Percentiles rank a stretch among this genome's conserved stretches.
Conservation (phyloP, 23 tunicate species). For the Trididemnum nubilum region DNA sequence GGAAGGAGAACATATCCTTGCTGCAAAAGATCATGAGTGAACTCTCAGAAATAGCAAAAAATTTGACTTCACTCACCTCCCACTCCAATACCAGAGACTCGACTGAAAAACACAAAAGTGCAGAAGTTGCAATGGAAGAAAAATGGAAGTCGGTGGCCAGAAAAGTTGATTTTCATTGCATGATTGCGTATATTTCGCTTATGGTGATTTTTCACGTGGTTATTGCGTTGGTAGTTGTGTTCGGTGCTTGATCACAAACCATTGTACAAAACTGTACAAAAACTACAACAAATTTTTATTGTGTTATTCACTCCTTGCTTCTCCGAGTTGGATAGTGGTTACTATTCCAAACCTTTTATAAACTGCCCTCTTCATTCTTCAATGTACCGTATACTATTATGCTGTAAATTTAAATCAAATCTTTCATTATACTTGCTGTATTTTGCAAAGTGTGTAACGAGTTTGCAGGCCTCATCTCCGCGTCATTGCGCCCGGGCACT, state of each 20-base stretch:
- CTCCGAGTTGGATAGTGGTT: too few species aligned
- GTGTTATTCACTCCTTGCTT: too few species aligned
- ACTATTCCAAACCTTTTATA: too few species aligned
- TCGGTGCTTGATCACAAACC: constrained; percentile 15
- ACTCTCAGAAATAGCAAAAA: neutral
- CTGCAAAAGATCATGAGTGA: neutral
- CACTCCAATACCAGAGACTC: constrained; percentile 20
- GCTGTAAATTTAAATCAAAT: neutral
- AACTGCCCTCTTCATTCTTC: too few species aligned
- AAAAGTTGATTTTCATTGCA: constrained; percentile 54
- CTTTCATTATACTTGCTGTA: neutral
- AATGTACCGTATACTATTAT: too few species aligned
- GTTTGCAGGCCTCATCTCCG: neutral
- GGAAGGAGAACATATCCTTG: neutral
- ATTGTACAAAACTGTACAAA: too few species aligned
- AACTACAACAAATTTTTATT: too few species aligned
- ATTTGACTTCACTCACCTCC: constrained; percentile 25
- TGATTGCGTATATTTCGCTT: constrained; percentile 42
- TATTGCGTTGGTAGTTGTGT: constrained; percentile 37
- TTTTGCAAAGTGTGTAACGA: neutral
- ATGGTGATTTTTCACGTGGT: constrained; percentile 58
- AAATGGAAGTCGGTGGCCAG: constrained; percentile 78
- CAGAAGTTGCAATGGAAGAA: constrained; percentile 46
- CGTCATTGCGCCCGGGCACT: neutral
- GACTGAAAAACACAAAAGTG: constrained; percentile 33